Evolutionary conservation across 2,888 invertebrate species (phyloP).

Genomic region (Vesta saturnalis): DNA sequence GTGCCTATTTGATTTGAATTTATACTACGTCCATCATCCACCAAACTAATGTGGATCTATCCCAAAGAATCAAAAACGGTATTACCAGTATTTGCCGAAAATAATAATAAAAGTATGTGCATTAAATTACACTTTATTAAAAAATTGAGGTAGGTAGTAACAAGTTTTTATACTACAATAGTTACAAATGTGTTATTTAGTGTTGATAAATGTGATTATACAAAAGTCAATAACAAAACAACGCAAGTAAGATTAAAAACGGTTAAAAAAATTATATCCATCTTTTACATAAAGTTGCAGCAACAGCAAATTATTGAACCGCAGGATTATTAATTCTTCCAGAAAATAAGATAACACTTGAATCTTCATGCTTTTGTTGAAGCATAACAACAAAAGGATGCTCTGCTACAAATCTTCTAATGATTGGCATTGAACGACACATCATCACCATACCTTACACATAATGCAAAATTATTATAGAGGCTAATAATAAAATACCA

Average conservation of each 20-base stretch:
- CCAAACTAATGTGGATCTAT: too few relatives aligned
- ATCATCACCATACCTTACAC: conserved; percentile 40
- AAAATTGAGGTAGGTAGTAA: too few relatives aligned
- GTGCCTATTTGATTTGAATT: too few relatives aligned
- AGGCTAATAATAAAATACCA: not conserved
- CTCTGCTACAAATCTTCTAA: conserved; percentile 55
- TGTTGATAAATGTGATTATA: too few relatives aligned
- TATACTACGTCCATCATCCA: too few relatives aligned
- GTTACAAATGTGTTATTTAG: too few relatives aligned
- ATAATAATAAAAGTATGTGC: too few relatives aligned
- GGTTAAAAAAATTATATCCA: not conserved
- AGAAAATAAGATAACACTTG: conserved; percentile 26
- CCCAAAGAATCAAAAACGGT: too few relatives aligned
- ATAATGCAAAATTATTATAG: conserved; percentile 5
- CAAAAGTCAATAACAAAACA: too few relatives aligned
- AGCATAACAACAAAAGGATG: conserved; percentile 60
- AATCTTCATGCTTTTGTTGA: conserved; percentile 48
- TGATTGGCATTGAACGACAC: conserved; percentile 40
- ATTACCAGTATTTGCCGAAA: too few relatives aligned
- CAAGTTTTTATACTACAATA: too few relatives aligned
- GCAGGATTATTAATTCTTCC: conserved; percentile 33
- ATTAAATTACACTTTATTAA: too few relatives aligned
- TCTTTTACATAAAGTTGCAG: not conserved
- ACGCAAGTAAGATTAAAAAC: not conserved
- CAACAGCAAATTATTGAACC: not conserved